Conservation (phyloP, 2,797 vertebrate genomes). For the Serranus cabrilla region DNA sequence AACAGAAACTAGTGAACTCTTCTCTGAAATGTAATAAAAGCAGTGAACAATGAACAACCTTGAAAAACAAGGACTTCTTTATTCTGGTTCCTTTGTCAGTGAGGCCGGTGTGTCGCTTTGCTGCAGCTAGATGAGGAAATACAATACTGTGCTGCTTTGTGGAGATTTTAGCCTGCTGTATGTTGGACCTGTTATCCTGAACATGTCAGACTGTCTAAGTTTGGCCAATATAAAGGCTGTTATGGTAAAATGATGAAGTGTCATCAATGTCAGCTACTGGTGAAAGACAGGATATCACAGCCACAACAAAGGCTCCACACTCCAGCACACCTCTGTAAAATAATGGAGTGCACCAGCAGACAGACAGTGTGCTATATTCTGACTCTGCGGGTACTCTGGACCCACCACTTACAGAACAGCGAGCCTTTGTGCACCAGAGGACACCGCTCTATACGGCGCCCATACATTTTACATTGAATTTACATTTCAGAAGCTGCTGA, state of each 20-base stretch:
- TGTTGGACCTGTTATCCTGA: neutral
- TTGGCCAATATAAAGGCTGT: slow-evolving; percentile 23
- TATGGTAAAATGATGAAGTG: slow-evolving; percentile 37
- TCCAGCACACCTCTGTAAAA: neutral
- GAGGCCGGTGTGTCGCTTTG: neutral
- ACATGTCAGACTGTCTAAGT: slow-evolving; percentile 20
- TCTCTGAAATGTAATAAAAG: slow-evolving; percentile 1
- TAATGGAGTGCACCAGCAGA: slow-evolving; percentile 4
- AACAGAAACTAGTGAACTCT: slow-evolving; percentile 11
- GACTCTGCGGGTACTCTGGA: slow-evolving; percentile 32
- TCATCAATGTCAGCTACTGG: slow-evolving; percentile 22
- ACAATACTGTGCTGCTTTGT: neutral
- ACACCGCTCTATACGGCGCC: neutral
- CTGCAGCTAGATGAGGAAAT: neutral
- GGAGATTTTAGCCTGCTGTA: slow-evolving; percentile 9
- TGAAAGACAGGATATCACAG: slow-evolving; percentile 44
- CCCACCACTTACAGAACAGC: slow-evolving; percentile 7
- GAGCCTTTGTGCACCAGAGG: slow-evolving; percentile 1
- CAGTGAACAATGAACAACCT: neutral
- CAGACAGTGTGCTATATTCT: slow-evolving; percentile 17
- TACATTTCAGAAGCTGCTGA: slow-evolving; percentile 19
- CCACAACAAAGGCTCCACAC: slow-evolving; percentile 39
- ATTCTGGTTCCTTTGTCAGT: neutral
- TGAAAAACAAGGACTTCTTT: neutral
- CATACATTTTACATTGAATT: slow-evolving; percentile 22